phyloP scores from a whole-genome alignment of 2,113 vertebrate genomes.

The Carollia perspicillata region DNA sequence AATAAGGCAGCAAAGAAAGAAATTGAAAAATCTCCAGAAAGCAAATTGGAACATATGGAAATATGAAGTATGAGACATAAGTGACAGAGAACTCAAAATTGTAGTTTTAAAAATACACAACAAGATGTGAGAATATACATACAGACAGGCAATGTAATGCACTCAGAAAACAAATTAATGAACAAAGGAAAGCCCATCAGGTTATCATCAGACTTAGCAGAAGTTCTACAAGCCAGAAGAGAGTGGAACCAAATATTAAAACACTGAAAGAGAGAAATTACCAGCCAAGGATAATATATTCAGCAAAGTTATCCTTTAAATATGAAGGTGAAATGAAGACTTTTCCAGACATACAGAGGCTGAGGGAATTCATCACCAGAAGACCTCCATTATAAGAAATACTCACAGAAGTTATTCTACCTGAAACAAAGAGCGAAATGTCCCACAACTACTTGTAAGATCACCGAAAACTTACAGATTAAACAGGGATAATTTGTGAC shows the following conservation, averaged over 20 bases:
- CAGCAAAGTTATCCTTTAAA: too few relatives aligned
- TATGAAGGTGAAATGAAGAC: too few relatives aligned
- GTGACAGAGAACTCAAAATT: not conserved
- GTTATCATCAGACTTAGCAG: too few relatives aligned
- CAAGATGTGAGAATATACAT: not conserved
- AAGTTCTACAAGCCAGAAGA: not conserved
- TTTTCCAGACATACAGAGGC: too few relatives aligned
- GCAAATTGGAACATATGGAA: not conserved
- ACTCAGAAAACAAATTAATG: not conserved
- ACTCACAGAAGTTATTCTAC: too few relatives aligned
- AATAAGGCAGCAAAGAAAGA: not conserved
- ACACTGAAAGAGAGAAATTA: too few relatives aligned
- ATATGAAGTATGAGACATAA: not conserved
- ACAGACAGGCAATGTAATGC: not conserved
- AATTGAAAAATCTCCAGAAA: not conserved
- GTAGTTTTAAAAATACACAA: not conserved
- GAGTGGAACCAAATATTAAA: not conserved
- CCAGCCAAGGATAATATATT: too few relatives aligned
- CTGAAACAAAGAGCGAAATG: too few relatives aligned
- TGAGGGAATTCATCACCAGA: too few relatives aligned
- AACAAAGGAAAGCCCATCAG: not conserved
- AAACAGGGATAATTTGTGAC: not conserved
- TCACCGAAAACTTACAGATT: not conserved
- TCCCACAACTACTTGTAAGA: too few relatives aligned
- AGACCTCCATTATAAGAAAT: too few relatives aligned